Conservation (phyloP, 2,113 vertebrate species). For the Oreochromis niloticus region DNA sequence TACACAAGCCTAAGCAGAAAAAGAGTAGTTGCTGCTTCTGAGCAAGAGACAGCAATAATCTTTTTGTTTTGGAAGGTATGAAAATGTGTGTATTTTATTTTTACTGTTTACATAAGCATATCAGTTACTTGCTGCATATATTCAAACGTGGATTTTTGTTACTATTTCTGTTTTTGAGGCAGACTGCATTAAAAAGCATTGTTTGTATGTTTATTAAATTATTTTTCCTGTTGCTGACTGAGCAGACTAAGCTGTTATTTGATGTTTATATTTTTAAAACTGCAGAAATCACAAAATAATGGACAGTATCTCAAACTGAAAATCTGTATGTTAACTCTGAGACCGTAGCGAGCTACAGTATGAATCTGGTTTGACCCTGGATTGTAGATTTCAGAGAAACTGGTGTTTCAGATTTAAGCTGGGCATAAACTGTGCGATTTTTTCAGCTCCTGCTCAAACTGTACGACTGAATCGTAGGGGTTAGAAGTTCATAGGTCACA, state of each 20-base stretch:
- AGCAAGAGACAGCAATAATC: background rate
- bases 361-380: background rate
- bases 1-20: background rate
- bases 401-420: background rate
- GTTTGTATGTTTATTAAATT: background rate
- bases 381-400: background rate
- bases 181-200: background rate
- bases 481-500: background rate
- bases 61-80: background rate
- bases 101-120: fast-evolving
- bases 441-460: background rate
- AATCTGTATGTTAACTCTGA: background rate
- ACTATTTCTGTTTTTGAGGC: background rate
- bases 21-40: background rate
- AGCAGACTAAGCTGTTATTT: background rate
- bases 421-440: background rate
- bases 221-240: background rate
- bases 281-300: background rate
- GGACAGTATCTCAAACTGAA: background rate
- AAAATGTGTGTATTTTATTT: background rate
- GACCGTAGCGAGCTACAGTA: background rate
- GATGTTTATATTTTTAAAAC: background rate
- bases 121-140: background rate
- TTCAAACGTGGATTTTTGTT: fast-evolving
- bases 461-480: background rate